Conservation (phyloP, 2,797 vertebrate genomes). For the Mormyrus hasselquistii region DNA sequence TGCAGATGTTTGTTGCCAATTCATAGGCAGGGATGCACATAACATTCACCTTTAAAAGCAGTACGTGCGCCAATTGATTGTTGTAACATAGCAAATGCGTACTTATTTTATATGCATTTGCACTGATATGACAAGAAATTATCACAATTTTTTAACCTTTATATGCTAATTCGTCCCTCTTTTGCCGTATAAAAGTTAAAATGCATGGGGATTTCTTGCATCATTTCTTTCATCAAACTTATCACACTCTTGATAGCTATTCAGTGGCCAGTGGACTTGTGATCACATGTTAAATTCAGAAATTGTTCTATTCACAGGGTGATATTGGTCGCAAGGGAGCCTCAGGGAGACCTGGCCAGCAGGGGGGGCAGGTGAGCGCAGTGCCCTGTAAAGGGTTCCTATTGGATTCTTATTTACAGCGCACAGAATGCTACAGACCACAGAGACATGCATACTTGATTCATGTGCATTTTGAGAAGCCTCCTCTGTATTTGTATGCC, state of each 20-base stretch:
- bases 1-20: not conserved
- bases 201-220: not conserved
- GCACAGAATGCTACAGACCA: not conserved
- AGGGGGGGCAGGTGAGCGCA: conserved; percentile 51
- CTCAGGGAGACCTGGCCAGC: conserved; percentile 44
- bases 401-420: not conserved
- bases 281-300: not conserved
- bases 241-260: not conserved
- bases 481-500: not conserved
- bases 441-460: not conserved
- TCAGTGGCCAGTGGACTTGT: not conserved
- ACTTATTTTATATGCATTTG: not conserved
- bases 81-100: not conserved
- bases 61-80: not conserved
- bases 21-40: not conserved
- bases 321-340: conserved; percentile 49
- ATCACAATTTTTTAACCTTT: not conserved
- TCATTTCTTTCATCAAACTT: not conserved
- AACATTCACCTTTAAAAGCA: not conserved
- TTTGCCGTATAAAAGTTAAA: not conserved
- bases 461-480: not conserved
- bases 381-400: not conserved
- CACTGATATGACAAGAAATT: not conserved
- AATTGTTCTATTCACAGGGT: conserved; percentile 46
- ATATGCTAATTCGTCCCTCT: not conserved